Evolutionary conservation across 2,797 vertebrate genomes (phyloP).

Genomic region (Nasua narica): DNA sequence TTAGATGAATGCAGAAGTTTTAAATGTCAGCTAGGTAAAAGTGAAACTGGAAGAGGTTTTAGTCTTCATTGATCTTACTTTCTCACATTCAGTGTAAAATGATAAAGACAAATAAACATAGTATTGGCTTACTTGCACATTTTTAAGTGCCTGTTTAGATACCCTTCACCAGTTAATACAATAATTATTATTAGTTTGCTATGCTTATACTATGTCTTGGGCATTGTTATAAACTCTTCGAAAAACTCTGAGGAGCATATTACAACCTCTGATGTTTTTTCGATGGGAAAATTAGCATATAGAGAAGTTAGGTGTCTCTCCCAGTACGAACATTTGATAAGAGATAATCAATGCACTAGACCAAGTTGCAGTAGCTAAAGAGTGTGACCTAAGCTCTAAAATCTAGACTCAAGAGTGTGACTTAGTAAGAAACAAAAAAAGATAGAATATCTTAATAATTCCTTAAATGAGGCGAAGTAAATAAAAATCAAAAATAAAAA

Average conservation of each 20-base stretch:
- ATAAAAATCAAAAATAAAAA: background rate
- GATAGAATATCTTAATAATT: background rate
- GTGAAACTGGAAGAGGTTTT: background rate
- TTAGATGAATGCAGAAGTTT: background rate
- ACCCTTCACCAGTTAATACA: background rate
- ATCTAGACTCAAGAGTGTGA: background rate
- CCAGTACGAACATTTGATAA: background rate
- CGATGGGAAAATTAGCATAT: background rate
- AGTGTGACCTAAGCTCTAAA: background rate
- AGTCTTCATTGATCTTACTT: background rate
- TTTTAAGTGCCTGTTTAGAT: background rate
- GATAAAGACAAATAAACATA: background rate
- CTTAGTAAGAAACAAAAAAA: background rate
- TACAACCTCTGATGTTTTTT: background rate
- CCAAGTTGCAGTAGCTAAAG: background rate
- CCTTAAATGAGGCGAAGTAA: background rate
- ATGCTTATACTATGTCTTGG: background rate
- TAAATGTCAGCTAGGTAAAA: background rate
- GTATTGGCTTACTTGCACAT: background rate
- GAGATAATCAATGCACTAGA: background rate
- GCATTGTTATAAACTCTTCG: background rate
- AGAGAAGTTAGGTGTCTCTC: background rate
- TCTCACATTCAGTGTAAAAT: background rate
- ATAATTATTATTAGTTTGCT: background rate
- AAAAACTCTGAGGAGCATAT: background rate